Conservation (phyloP, 2,888 invertebrate genomes). For the Lithophane leautieri region DNA sequence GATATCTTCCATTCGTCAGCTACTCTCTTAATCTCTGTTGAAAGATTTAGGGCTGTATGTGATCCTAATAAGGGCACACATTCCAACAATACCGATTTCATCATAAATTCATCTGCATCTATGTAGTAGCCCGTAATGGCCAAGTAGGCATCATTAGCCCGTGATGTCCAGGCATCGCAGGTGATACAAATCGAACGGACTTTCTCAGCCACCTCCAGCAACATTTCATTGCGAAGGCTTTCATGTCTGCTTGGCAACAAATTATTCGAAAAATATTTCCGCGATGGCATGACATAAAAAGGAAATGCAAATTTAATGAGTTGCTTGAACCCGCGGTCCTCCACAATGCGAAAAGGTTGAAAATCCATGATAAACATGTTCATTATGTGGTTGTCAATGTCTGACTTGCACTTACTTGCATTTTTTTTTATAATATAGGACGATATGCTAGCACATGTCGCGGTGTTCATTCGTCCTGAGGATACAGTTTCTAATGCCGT, state of each 20-base stretch:
- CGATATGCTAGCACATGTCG: neutral
- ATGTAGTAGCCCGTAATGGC: neutral
- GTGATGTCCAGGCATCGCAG: slow-evolving; percentile 10
- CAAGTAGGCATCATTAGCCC: neutral
- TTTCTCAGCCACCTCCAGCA: slow-evolving; percentile 11
- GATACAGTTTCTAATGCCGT: too few species aligned
- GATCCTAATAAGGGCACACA: slow-evolving; percentile 17
- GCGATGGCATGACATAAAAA: slow-evolving; percentile 15
- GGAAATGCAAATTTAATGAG: slow-evolving; percentile 15
- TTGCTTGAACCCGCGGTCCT: slow-evolving; percentile 2
- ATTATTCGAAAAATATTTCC: slow-evolving; percentile 9
- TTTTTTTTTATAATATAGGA: slow-evolving; percentile 13
- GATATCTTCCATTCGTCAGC: slow-evolving; percentile 17
- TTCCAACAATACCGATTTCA: slow-evolving; percentile 13
- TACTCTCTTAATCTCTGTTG: slow-evolving; percentile 9
- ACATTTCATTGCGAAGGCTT: slow-evolving; percentile 16
- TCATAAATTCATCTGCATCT: slow-evolving; percentile 5
- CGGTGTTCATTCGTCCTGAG: neutral
- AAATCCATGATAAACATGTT: slow-evolving; percentile 15
- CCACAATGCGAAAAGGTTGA: slow-evolving; percentile 12
- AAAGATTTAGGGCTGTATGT: slow-evolving; percentile 10
- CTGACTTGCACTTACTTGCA: slow-evolving; percentile 18
- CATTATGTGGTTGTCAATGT: slow-evolving; percentile 5
- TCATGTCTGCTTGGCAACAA: slow-evolving; percentile 7
- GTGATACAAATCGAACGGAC: slow-evolving; percentile 1